Percentiles rank a stretch among this genome's conserved stretches.
These are phyloP conservation scores for Nasonia vitripennis DNA, from an alignment of 1,140 invertebrate genomes.

Conservation along the genomic window DNA sequence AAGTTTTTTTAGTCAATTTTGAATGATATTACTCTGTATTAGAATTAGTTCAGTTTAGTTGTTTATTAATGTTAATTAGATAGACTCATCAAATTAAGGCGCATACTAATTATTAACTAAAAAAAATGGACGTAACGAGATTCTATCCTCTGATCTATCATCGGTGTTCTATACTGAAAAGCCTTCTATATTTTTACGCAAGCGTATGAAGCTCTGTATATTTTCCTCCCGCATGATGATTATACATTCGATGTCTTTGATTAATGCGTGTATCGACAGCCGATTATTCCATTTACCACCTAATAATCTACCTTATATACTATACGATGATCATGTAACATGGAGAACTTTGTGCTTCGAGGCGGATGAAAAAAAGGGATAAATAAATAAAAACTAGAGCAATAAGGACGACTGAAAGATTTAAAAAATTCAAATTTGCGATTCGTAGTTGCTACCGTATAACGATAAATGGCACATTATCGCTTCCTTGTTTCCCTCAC, in stretches of 20 bases:
- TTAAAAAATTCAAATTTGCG: constrained; percentile 28
- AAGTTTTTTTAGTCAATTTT: not conserved
- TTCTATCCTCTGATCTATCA: not conserved
- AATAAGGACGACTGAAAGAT: constrained; percentile 42
- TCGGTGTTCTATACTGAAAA: not conserved
- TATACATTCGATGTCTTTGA: not conserved
- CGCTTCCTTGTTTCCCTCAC: too few relatives aligned
- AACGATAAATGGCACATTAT: not conserved
- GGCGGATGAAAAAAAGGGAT: not conserved
- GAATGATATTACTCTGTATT: not conserved
- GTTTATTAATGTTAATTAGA: not conserved
- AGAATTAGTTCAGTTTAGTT: not conserved
- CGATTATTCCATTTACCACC: not conserved
- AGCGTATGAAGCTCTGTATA: not conserved
- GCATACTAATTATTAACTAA: not conserved
- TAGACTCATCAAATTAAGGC: too few relatives aligned
- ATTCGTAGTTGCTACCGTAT: constrained; percentile 1
- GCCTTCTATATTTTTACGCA: not conserved
- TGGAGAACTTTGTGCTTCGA: not conserved
- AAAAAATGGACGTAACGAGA: not conserved
- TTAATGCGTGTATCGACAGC: not conserved
- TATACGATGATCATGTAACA: not conserved
- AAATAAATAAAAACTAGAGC: constrained; percentile 13
- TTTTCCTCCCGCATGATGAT: not conserved
- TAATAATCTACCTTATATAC: too few relatives aligned